Evolutionary conservation across 2,888 invertebrate species (phyloP).

Genomic region (Limnephilus lunatus): DNA sequence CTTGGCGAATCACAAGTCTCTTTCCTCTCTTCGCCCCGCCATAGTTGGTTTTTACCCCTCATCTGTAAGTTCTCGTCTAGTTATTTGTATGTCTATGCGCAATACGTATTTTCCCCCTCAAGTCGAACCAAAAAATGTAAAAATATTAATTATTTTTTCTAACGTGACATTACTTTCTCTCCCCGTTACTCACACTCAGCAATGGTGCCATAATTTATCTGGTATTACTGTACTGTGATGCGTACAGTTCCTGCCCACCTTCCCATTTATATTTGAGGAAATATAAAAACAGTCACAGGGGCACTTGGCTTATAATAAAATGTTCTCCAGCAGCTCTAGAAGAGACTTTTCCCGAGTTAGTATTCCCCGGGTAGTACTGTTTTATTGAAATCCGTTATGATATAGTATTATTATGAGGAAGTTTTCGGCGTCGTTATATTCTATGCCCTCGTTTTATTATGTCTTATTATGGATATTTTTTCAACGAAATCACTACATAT

Average conservation of each 20-base stretch:
- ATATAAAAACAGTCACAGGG: neutral
- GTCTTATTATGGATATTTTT: neutral
- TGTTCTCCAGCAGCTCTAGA: neutral
- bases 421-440: conserved; percentile 15
- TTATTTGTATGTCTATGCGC: too few species aligned
- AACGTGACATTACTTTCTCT: neutral
- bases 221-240: neutral
- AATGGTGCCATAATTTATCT: neutral
- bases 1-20: too few species aligned
- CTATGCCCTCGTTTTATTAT: neutral
- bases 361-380: neutral
- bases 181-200: neutral
- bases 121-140: neutral
- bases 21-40: too few species aligned
- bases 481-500: neutral
- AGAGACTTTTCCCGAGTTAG: neutral
- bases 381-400: conserved; percentile 2
- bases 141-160: neutral
- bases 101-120: neutral
- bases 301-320: conserved; percentile 2
- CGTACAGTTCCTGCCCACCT: neutral
- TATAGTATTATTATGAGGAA: neutral
- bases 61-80: too few species aligned
- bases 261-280: conserved; percentile 2
- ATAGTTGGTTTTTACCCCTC: too few species aligned